Base-by-base conservation (phyloP, 2,113 vertebrate genomes). In the Stomatorhinus ivindoensis region DNA sequence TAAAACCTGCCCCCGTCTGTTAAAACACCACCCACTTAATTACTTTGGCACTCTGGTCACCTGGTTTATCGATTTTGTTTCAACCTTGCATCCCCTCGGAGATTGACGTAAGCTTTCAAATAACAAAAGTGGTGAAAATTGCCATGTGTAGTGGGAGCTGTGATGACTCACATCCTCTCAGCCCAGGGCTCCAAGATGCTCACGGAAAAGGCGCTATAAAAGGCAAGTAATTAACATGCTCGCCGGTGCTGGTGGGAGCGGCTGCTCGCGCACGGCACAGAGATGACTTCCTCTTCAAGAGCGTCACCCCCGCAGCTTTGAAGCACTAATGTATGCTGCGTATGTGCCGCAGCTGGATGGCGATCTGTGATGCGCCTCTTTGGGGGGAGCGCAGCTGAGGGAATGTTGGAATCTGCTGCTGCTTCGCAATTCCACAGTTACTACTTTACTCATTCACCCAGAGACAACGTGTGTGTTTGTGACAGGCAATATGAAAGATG, bases 111-210 rank as follows among this genome's bases (percentile, higher is more conserved):
- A 47, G 39, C 39, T 84, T 84, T 44, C 35, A 84, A 21, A 47
- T 47, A n/a, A 82, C 42, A 24, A 19, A 44, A 82, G 19, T 42
- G 76, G 76, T 44, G 76, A 84, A 84, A 84, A 84, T 84, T 24
- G 24, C 44, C 44, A 21, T 47, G 8, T 39, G 39, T 47, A 10
- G 44, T 2, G 3, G 73, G 73, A 84, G 82, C 42, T n/a, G 19
- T 44, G 42, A 82, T 82, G 76, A 84, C 39, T 84, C 82, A 84
- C 82, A 47, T 84, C 82, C 82, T 84, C 39, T 84, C 82, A 13
- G 44, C 82, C 17, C 82, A 46, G 82, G 19, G 8, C 82, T 84
- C 39, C 19, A 17, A 47, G 42, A 84, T n/a, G 19, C 82, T 84
- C 7, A 6, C 44, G 8, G 44, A n/a, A 84, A 84, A 84, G 82